Evolutionary conservation across 2,113 vertebrate genomes (phyloP).

Genomic region (Halcyon senegalensis): DNA sequence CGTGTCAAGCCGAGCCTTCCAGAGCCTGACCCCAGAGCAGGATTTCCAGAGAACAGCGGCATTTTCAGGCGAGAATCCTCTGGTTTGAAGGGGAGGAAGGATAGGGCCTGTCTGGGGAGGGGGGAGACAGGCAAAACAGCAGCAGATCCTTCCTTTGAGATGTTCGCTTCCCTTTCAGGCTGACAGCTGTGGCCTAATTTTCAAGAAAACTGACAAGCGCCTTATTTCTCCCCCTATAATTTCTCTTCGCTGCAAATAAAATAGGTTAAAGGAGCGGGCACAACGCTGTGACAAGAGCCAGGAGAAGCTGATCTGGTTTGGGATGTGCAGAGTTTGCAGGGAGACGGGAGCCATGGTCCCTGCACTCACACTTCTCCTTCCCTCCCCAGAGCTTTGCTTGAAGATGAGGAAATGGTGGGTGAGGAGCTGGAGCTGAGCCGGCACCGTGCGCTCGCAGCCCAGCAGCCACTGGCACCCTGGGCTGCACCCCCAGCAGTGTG

Average conservation of each 20-base stretch:
- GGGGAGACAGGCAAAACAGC: not conserved
- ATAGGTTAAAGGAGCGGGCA: slow-evolving; percentile 28
- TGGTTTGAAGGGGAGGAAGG: not conserved
- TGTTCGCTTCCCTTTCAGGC: slow-evolving; percentile 22
- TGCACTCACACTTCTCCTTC: not conserved
- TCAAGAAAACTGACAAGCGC: slow-evolving; percentile 63
- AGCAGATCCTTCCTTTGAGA: slow-evolving; percentile 37
- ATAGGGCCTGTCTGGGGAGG: not conserved
- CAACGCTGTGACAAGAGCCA: not conserved
- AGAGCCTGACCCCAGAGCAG: not conserved
- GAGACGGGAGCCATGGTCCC: not conserved
- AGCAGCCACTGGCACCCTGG: not conserved
- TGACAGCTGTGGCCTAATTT: slow-evolving; percentile 81
- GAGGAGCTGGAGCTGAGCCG: not conserved
- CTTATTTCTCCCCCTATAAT: slow-evolving; percentile 70
- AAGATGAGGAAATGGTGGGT: not conserved
- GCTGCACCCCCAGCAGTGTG: not conserved
- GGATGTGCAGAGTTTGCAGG: fast-evolving
- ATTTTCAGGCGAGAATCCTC: not conserved
- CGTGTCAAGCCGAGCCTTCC: not conserved
- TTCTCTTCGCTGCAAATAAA: slow-evolving; percentile 59
- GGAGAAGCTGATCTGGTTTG: not conserved
- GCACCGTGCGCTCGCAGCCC: not conserved
- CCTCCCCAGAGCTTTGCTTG: not conserved
- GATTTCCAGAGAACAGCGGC: fast-evolving